These are phyloP conservation scores for Rotaria sp. DNA, from an alignment of 2,888 invertebrate genomes.

Conservation along the genomic window DNA sequence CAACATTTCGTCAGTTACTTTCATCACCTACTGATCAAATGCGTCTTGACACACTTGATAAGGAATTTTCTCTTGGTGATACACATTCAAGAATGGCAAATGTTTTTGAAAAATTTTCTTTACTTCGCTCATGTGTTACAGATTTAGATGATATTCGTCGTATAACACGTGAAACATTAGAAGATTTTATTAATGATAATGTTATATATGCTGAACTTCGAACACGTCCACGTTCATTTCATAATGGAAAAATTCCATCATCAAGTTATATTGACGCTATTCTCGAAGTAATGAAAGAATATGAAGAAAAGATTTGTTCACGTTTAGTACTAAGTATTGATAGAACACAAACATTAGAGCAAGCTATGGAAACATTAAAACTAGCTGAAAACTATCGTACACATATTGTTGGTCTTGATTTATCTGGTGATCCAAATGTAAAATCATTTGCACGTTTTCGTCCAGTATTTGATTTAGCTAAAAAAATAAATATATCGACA, in stretches of 20 bases:
- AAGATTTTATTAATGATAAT: constrained; percentile 38
- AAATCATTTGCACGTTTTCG: constrained; percentile 30
- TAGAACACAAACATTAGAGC: constrained; percentile 34
- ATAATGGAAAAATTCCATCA: neutral
- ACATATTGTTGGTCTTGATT: constrained; percentile 33
- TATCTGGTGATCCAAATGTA: constrained; percentile 37
- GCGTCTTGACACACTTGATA: neutral
- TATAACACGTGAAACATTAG: constrained; percentile 34
- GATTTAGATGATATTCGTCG: constrained; percentile 32
- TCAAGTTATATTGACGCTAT: constrained; percentile 31
- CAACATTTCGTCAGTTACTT: constrained; percentile 31
- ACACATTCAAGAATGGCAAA: constrained; percentile 29
- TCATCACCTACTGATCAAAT: neutral
- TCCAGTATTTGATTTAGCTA: constrained; percentile 18
- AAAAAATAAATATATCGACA: constrained; percentile 20
- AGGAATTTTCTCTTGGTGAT: neutral
- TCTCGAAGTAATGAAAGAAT: constrained; percentile 27
- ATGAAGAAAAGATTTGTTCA: constrained; percentile 11
- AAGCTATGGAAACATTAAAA: constrained; percentile 35
- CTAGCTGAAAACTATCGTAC: constrained; percentile 1
- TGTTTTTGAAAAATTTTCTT: constrained; percentile 34
- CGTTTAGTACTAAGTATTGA: constrained; percentile 36
- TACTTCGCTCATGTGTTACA: constrained; percentile 35
- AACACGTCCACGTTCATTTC: constrained; percentile 36
- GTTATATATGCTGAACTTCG: constrained; percentile 34